A percentile compares a stretch with the other conserved stretches of the same genome.
phyloP scores from a whole-genome alignment of 2,113 vertebrate genomes.

The Macquaria ambigua region DNA sequence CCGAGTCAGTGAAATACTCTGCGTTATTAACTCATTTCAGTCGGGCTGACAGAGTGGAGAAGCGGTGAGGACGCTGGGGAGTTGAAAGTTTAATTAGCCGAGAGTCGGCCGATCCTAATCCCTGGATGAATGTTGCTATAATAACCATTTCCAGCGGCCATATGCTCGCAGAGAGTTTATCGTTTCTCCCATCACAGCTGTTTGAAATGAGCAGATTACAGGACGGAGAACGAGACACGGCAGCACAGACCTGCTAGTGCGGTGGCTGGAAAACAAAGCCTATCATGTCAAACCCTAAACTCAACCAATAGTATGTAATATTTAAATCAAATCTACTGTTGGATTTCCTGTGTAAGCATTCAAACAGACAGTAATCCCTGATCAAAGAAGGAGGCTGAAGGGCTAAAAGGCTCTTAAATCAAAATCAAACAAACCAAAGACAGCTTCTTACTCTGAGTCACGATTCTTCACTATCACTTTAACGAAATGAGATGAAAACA shows the following conservation, averaged over 20 bases:
- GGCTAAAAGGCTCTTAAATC: conserved; percentile 17
- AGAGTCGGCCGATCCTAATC: conserved; percentile 54
- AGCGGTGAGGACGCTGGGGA: conserved; percentile 4
- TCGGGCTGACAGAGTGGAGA: conserved; percentile 35
- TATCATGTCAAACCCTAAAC: not conserved
- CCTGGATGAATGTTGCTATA: conserved; percentile 55
- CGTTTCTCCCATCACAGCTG: conserved; percentile 32
- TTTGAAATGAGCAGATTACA: conserved; percentile 39
- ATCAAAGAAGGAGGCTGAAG: conserved; percentile 12
- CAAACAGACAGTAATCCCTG: conserved; percentile 8
- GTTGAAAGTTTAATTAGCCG: conserved; percentile 70
- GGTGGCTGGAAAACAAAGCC: conserved; percentile 8
- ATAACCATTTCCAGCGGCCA: conserved; percentile 59
- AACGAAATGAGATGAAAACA: conserved; percentile 3
- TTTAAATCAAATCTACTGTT: not conserved
- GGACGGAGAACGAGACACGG: not conserved
- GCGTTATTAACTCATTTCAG: conserved; percentile 44
- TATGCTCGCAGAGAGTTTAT: conserved; percentile 26
- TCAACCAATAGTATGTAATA: not conserved
- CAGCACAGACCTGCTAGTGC: not conserved
- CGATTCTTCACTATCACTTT: not conserved
- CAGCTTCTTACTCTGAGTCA: not conserved
- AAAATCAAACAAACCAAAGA: conserved; percentile 10
- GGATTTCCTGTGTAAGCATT: not conserved
- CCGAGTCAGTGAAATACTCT: conserved; percentile 7